A percentile compares a stretch with the other conserved stretches of the same genome.
These are phyloP conservation scores for Sula dactylatra DNA, from an alignment of 2,113 vertebrate genomes.

Conservation along the genomic window DNA sequence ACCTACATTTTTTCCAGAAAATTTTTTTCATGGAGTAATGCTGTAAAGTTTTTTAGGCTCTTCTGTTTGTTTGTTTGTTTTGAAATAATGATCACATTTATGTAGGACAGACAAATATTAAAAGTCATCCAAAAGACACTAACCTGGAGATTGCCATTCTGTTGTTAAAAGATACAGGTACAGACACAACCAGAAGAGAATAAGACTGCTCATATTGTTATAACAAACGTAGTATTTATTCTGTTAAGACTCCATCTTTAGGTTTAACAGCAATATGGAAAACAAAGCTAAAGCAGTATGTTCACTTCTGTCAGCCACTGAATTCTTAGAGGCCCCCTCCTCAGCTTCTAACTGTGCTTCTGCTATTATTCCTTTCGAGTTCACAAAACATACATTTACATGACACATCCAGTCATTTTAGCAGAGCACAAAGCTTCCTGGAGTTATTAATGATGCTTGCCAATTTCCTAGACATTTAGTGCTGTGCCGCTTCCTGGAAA, in stretches of 20 bases:
- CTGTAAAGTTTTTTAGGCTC: neutral
- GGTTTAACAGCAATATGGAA: neutral
- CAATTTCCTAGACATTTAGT: neutral
- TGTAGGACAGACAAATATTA: neutral
- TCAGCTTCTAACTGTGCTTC: neutral
- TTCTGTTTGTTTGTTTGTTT: neutral
- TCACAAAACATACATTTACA: neutral
- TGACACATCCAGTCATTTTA: neutral
- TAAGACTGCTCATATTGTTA: neutral
- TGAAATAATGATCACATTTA: neutral
- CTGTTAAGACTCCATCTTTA: neutral
- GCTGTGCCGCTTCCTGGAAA: neutral
- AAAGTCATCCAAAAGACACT: neutral
- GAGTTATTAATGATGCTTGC: neutral
- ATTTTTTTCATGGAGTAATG: neutral
- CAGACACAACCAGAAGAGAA: neutral
- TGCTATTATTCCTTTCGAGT: slow-evolving; percentile 13
- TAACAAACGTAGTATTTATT: neutral
- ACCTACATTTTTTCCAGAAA: neutral
- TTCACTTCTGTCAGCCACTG: neutral
- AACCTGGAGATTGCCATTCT: neutral
- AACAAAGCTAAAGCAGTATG: neutral
- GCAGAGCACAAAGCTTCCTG: slow-evolving; percentile 6
- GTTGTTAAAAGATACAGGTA: neutral
- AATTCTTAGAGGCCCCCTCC: neutral